Conservation (phyloP, 2,888 invertebrate genomes). For the Cryptophagus acutangulus region DNA sequence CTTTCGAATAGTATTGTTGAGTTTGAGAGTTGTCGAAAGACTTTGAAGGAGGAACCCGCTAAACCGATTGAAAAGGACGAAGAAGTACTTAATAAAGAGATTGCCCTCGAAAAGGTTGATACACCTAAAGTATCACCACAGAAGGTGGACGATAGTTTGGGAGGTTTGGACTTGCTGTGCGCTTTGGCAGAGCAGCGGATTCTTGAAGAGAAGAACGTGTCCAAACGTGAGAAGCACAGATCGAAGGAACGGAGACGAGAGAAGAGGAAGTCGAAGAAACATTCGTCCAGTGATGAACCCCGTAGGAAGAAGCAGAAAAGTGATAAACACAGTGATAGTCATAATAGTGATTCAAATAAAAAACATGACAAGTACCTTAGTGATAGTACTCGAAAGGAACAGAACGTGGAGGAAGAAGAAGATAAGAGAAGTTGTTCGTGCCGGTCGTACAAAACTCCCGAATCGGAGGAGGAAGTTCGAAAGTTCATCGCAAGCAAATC, state of each 20-base stretch:
- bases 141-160: slow-evolving; percentile 47
- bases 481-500: slow-evolving; percentile 43
- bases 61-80: slow-evolving; percentile 31
- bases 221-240: slow-evolving; percentile 25
- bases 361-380: slow-evolving; percentile 26
- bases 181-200: slow-evolving; percentile 81
- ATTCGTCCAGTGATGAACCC: slow-evolving; percentile 41
- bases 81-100: slow-evolving; percentile 44
- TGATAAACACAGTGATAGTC: slow-evolving; percentile 24
- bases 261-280: slow-evolving; percentile 48
- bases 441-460: slow-evolving; percentile 42
- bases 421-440: slow-evolving; percentile 31
- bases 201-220: slow-evolving; percentile 65
- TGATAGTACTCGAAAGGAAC: slow-evolving; percentile 21
- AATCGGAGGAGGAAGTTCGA: slow-evolving; percentile 46
- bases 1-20: slow-evolving; percentile 82
- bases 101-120: slow-evolving; percentile 49
- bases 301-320: slow-evolving; percentile 44
- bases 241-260: slow-evolving; percentile 43
- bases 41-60: slow-evolving; percentile 41
- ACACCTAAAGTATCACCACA: no score
- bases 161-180: slow-evolving; percentile 70
- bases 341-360: slow-evolving; percentile 30
- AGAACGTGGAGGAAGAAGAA: no score
- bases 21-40: slow-evolving; percentile 55